Percentiles rank a stretch among this genome's conserved stretches.
phyloP scores from a whole-genome alignment of 2,888 invertebrate genomes.

The Melanophora roralis region DNA sequence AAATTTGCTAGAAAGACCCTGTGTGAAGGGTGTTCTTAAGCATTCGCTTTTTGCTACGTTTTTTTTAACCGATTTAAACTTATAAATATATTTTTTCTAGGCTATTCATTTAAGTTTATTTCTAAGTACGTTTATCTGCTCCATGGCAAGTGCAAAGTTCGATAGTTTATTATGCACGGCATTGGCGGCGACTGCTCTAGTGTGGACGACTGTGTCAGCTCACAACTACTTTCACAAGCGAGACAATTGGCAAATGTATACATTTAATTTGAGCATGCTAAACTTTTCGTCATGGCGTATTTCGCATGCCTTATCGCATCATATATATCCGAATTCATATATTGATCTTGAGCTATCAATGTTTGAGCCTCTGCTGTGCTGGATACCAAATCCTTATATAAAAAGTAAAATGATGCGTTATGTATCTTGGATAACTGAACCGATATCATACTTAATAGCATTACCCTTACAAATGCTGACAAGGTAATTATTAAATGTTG shows the following conservation, averaged over 20 bases:
- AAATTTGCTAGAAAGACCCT: too few species aligned
- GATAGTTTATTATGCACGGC: slow-evolving; percentile 70
- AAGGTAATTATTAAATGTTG: slow-evolving; percentile 72
- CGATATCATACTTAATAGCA: slow-evolving; percentile 72
- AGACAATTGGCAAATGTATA: slow-evolving; percentile 88
- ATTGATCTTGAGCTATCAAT: slow-evolving; percentile 85
- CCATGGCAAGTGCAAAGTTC: slow-evolving; percentile 74
- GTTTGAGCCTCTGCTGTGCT: slow-evolving; percentile 83
- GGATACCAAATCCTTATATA: slow-evolving; percentile 79
- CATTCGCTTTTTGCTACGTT: too few species aligned
- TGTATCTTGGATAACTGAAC: slow-evolving; percentile 79
- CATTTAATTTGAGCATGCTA: slow-evolving; percentile 84
- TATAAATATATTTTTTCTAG: slow-evolving; percentile 63
- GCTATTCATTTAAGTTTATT: slow-evolving; percentile 76
- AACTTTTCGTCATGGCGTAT: slow-evolving; percentile 83
- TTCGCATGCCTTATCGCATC: slow-evolving; percentile 87
- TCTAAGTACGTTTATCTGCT: slow-evolving; percentile 72
- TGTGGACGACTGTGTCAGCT: slow-evolving; percentile 80
- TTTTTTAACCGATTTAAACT: too few species aligned
- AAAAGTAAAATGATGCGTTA: slow-evolving; percentile 79
- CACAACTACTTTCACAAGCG: slow-evolving; percentile 88
- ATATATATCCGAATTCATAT: slow-evolving; percentile 86
- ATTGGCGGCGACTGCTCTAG: slow-evolving; percentile 80
- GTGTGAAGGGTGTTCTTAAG: too few species aligned
- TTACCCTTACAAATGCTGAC: slow-evolving; percentile 70